These are phyloP conservation scores for Phycodurus eques DNA, from an alignment of 2,113 vertebrate genomes.

Conservation along the genomic window DNA sequence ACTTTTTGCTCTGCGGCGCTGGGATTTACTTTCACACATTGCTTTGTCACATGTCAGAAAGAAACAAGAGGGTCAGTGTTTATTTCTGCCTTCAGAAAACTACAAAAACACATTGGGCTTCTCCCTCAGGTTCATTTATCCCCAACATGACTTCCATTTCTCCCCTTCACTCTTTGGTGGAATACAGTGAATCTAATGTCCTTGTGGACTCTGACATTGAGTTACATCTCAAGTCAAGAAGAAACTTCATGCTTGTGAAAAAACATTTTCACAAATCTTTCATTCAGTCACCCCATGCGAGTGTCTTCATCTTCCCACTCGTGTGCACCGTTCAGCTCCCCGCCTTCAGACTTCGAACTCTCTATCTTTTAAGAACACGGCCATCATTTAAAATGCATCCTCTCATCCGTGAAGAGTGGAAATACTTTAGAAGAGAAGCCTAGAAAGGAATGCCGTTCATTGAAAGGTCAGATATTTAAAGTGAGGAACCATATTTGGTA, in stretches of 20 bases:
- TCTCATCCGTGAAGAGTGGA: background rate
- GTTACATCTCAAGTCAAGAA: background rate
- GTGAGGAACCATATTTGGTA: background rate
- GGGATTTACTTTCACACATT: constrained; percentile 3
- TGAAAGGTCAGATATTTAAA: background rate
- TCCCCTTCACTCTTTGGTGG: background rate
- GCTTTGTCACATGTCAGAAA: constrained; percentile 5
- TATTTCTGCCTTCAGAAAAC: constrained; percentile 2
- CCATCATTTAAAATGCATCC: background rate
- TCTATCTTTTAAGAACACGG: constrained; percentile 1
- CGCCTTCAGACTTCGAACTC: background rate
- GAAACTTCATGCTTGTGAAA: background rate
- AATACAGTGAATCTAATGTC: background rate
- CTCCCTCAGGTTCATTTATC: constrained; percentile 9
- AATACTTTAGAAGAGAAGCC: background rate
- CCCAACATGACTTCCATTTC: constrained; percentile 4
- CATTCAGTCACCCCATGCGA: background rate
- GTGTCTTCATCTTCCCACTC: background rate
- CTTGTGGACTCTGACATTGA: constrained; percentile 1
- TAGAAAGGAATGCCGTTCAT: background rate
- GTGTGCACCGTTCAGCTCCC: background rate
- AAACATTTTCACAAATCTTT: background rate
- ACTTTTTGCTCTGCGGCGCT: background rate
- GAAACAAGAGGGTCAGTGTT: constrained; percentile 10
- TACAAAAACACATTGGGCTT: background rate